These are phyloP conservation scores for Leptarthrus brevirostris DNA, from an alignment of 2,888 invertebrate species.

Conservation along the genomic window DNA sequence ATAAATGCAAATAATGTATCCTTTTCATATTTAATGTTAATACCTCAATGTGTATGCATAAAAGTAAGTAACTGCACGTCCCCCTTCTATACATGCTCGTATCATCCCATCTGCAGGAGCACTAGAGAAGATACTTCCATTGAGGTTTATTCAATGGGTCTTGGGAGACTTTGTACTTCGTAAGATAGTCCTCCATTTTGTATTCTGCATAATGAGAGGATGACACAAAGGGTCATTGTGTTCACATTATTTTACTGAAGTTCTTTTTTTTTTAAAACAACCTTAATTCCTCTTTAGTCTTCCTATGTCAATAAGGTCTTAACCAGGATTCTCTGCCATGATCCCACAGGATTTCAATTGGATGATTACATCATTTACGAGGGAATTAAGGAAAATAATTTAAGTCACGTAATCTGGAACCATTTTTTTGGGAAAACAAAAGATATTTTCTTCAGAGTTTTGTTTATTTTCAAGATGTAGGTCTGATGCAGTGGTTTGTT, in stretches of 20 bases:
- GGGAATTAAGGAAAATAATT: background rate
- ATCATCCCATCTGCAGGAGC: too few species aligned
- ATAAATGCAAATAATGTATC: too few species aligned
- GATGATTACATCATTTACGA: background rate
- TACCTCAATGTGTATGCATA: too few species aligned
- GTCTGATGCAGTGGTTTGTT: too few species aligned
- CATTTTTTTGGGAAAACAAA: background rate
- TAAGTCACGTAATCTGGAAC: background rate
- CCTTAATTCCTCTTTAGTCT: background rate
- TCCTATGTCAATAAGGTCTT: background rate
- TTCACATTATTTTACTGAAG: slow-evolving; percentile 2
- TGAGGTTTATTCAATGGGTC: background rate
- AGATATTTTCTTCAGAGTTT: background rate
- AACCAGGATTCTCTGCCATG: background rate
- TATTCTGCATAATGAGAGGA: slow-evolving; percentile 16
- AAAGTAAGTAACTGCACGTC: too few species aligned
- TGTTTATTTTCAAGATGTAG: too few species aligned
- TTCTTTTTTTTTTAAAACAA: background rate
- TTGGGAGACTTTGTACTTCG: background rate
- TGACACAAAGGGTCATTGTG: slow-evolving; percentile 26
- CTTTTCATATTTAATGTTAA: too few species aligned
- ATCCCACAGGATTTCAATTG: background rate
- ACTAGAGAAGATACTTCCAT: background rate
- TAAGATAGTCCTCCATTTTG: background rate
- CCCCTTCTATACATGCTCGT: too few species aligned